A percentile compares a stretch with the other conserved stretches of the same genome.
Evolutionary conservation across 2,113 vertebrate genomes (phyloP).

Genomic region (Eretmochelys imbricata): DNA sequence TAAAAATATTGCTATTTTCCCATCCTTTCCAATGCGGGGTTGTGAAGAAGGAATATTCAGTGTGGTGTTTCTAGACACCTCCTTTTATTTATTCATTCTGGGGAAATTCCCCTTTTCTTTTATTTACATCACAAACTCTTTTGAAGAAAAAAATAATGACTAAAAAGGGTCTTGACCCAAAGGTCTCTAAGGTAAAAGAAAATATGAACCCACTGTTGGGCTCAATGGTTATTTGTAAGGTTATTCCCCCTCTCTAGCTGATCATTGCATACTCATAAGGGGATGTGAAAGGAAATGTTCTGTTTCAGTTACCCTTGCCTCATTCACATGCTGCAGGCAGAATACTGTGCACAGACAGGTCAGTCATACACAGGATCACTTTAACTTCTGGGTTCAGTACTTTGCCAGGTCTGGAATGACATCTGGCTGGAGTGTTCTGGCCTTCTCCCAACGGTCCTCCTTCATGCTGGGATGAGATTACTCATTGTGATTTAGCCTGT

Average conservation of each 20-base stretch:
- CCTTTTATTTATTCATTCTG: not conserved
- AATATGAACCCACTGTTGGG: not conserved
- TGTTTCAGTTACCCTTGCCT: accelerated
- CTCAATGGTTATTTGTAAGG: not conserved
- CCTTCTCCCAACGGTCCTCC: not conserved
- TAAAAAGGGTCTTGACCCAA: conserved; percentile 7
- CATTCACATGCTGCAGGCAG: accelerated
- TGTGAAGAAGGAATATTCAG: not conserved
- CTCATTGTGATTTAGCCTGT: not conserved
- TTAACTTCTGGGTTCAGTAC: not conserved
- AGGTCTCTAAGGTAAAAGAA: conserved; percentile 30
- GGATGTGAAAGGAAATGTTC: not conserved
- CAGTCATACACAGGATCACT: accelerated
- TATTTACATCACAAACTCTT: not conserved
- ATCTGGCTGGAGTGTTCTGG: not conserved
- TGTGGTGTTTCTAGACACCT: not conserved
- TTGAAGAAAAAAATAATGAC: not conserved
- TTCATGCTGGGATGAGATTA: not conserved
- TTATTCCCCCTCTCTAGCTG: not conserved
- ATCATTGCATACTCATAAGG: accelerated
- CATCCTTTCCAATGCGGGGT: not conserved
- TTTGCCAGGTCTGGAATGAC: not conserved
- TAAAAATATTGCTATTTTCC: not conserved
- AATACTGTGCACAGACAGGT: accelerated
- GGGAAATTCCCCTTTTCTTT: not conserved